Percentiles rank a stretch among this genome's conserved stretches.
phyloP scores from a whole-genome alignment of 2,888 invertebrate species.

The Epicampocera succincta region DNA sequence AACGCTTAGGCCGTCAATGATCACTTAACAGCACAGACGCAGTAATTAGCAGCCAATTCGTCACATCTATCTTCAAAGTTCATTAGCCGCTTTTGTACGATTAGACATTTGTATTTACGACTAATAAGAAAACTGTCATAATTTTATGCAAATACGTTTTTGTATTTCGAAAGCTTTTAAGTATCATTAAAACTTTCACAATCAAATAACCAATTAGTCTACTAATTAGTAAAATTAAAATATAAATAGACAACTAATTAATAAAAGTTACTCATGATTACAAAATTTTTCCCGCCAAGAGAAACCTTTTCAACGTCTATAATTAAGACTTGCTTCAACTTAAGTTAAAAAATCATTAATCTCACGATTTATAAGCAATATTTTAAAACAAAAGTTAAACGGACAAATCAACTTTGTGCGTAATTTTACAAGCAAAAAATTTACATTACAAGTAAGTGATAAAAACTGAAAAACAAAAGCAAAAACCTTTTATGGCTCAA shows the following conservation, averaged over 20 bases:
- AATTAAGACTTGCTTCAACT: conserved; percentile 24
- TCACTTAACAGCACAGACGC: too few species aligned
- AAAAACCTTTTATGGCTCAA: conserved; percentile 28
- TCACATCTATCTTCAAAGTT: too few species aligned
- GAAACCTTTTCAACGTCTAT: neutral
- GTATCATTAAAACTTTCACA: conserved; percentile 2
- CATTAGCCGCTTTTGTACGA: too few species aligned
- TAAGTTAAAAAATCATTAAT: conserved; percentile 52
- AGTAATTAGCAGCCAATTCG: too few species aligned
- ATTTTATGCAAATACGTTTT: neutral
- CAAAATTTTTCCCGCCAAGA: neutral
- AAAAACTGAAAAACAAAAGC: neutral
- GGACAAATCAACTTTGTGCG: conserved; percentile 1
- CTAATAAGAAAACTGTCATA: too few species aligned
- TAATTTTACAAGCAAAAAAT: conserved; percentile 16
- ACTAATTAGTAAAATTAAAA: neutral
- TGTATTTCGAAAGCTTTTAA: neutral
- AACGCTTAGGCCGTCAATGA: too few species aligned
- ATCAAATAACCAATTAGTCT: neutral
- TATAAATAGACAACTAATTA: conserved; percentile 26
- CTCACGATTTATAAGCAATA: conserved; percentile 43
- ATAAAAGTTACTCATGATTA: neutral
- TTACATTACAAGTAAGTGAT: neutral
- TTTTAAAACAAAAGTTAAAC: conserved; percentile 6
- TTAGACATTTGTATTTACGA: too few species aligned